phyloP scores from a whole-genome alignment of 2,113 vertebrate genomes.

The Pollachius pollachius region DNA sequence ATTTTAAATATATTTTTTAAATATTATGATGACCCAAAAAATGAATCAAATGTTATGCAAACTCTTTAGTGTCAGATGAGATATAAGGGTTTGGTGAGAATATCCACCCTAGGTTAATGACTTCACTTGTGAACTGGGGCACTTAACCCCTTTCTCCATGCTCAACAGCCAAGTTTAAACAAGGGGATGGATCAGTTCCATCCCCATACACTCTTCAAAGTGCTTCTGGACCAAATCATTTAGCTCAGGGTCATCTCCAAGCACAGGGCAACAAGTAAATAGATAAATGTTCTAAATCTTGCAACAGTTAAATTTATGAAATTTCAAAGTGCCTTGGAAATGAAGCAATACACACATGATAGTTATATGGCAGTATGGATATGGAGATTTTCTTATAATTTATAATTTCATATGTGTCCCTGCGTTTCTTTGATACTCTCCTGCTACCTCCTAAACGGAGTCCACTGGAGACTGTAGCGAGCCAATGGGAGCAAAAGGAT shows the following conservation, averaged over 20 bases:
- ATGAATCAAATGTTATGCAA: slow-evolving; percentile 9
- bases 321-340: not conserved
- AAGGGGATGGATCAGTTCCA: slow-evolving; percentile 63
- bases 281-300: slow-evolving; percentile 22
- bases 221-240: slow-evolving; percentile 62
- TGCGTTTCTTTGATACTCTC: slow-evolving; percentile 37
- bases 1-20: too few relatives aligned
- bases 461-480: slow-evolving; percentile 84
- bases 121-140: slow-evolving; percentile 71
- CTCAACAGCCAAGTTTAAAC: slow-evolving; percentile 67
- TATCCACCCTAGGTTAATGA: slow-evolving; percentile 70
- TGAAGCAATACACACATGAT: not conserved
- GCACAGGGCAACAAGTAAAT: slow-evolving; percentile 36
- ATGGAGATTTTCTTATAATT: not conserved
- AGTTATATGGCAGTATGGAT: too few relatives aligned
- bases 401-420: too few relatives aligned
- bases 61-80: slow-evolving; percentile 40
- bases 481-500: slow-evolving; percentile 79
- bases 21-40: too few relatives aligned
- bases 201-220: slow-evolving; percentile 55
- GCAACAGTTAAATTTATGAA: not conserved
- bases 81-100: slow-evolving; percentile 59
- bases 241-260: slow-evolving; percentile 50
- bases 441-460: slow-evolving; percentile 63
- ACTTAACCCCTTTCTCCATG: slow-evolving; percentile 76